phyloP scores from a whole-genome alignment of 2,888 invertebrate species.

The Selenia dentaria region DNA sequence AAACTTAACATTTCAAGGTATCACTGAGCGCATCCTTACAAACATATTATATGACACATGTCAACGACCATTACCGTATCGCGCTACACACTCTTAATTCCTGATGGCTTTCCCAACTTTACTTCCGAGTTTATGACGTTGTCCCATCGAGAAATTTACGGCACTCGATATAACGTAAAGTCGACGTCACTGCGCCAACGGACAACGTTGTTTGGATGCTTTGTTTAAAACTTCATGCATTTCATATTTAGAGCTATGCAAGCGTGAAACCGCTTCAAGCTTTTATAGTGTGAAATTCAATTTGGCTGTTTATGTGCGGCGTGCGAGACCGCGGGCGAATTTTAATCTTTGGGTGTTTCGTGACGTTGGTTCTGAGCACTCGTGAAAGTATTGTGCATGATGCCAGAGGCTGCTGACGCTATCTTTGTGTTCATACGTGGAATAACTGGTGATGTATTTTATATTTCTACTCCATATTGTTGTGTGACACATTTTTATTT shows the following conservation, averaged over 20 bases:
- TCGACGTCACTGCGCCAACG: background rate
- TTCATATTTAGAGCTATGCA: conserved; percentile 41
- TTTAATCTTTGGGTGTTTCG: conserved; percentile 24
- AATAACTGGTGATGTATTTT: background rate
- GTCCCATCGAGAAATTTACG: conserved; percentile 22
- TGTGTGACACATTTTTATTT: background rate
- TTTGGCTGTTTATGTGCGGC: conserved; percentile 41
- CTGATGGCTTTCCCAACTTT: conserved; percentile 13
- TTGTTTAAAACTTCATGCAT: conserved; percentile 43
- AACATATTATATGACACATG: too few relatives aligned
- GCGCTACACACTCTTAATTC: conserved; percentile 29
- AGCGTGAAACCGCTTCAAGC: conserved; percentile 47
- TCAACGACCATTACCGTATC: conserved; percentile 16
- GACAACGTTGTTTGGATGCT: conserved; percentile 19
- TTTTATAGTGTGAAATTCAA: conserved; percentile 50
- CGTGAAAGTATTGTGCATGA: background rate
- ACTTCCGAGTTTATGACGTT: conserved; percentile 28
- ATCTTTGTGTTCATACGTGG: too few relatives aligned
- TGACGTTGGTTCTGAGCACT: conserved; percentile 11
- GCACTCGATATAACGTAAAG: conserved; percentile 9
- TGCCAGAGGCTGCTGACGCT: background rate
- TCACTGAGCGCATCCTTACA: too few relatives aligned
- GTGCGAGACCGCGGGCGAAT: conserved; percentile 10
- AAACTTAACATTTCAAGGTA: too few relatives aligned
- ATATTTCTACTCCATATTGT: too few relatives aligned